phyloP scores from a whole-genome alignment of 2,113 vertebrate genomes.

The Pogonocichla stellata region DNA sequence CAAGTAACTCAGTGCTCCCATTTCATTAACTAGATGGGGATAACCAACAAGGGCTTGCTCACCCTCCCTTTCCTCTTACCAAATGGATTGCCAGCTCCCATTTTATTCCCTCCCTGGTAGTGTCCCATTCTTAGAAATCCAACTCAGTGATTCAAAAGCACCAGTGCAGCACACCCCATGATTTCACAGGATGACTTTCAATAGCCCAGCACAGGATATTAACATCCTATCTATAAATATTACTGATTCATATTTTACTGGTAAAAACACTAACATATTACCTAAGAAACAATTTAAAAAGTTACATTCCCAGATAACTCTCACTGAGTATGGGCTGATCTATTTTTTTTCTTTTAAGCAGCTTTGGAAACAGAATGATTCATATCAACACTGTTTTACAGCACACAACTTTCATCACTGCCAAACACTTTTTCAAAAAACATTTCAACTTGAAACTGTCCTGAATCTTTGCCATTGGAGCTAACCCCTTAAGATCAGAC shows the following conservation, averaged over 20 bases:
- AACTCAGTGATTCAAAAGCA: background rate
- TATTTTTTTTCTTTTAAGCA: background rate
- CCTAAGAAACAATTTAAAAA: background rate
- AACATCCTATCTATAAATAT: background rate
- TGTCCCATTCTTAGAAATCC: background rate
- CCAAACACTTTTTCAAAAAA: constrained; percentile 22
- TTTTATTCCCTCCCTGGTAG: background rate
- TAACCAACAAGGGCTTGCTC: background rate
- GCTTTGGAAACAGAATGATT: constrained; percentile 26
- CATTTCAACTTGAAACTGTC: background rate
- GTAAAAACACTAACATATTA: background rate
- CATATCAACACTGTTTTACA: background rate
- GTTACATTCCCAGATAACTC: background rate
- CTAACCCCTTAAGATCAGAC: background rate
- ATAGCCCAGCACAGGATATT: background rate
- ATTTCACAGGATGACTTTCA: background rate
- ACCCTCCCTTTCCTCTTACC: background rate
- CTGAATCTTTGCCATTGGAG: background rate
- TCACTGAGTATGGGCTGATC: background rate
- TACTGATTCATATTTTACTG: background rate
- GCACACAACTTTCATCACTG: background rate
- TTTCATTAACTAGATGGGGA: background rate
- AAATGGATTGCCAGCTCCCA: background rate
- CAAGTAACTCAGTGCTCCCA: background rate
- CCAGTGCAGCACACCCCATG: background rate